phyloP scores from a whole-genome alignment of 1,140 invertebrate genomes.

The Drosophila auraria region DNA sequence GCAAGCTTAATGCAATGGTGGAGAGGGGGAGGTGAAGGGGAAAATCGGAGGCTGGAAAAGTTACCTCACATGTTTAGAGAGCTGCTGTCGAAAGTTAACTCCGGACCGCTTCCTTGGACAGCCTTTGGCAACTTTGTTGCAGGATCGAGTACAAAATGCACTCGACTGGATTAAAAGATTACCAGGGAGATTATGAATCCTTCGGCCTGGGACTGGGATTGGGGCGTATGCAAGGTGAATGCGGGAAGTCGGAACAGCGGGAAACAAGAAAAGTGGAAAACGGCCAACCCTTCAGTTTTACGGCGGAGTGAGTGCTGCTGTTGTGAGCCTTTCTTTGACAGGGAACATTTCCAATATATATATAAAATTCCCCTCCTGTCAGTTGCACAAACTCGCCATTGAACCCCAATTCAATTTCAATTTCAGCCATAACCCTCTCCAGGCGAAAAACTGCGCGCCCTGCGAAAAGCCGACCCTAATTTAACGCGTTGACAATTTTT shows the following conservation, averaged over 20 bases:
- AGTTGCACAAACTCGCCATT: slow-evolving; percentile 15
- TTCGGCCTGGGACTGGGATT: slow-evolving; percentile 8
- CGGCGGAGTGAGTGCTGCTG: background rate
- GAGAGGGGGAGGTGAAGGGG: background rate
- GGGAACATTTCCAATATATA: slow-evolving; percentile 26
- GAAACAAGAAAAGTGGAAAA: background rate
- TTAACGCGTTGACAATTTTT: slow-evolving; percentile 82
- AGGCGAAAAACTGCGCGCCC: slow-evolving; percentile 9
- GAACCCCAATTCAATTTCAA: slow-evolving; percentile 68
- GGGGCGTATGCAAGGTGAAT: background rate
- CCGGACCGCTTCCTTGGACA: slow-evolving; percentile 30
- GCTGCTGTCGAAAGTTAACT: slow-evolving; percentile 60
- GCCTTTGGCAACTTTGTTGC: slow-evolving; percentile 77
- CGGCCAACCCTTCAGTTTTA: slow-evolving; percentile 12
- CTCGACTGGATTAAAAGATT: slow-evolving; percentile 84
- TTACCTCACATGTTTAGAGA: slow-evolving; percentile 64
- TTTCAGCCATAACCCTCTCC: slow-evolving; percentile 37
- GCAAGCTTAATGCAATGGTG: slow-evolving; percentile 70
- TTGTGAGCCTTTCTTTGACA: slow-evolving; percentile 35
- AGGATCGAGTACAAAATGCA: slow-evolving; percentile 83
- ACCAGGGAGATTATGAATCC: slow-evolving; percentile 78
- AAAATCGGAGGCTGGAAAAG: slow-evolving; percentile 15
- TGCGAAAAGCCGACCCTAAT: slow-evolving; percentile 59
- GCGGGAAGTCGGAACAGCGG: background rate
- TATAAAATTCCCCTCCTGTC: slow-evolving; percentile 5